These are phyloP conservation scores for Cepaea nemoralis DNA, from an alignment of 1,140 invertebrate genomes.

Conservation along the genomic window DNA sequence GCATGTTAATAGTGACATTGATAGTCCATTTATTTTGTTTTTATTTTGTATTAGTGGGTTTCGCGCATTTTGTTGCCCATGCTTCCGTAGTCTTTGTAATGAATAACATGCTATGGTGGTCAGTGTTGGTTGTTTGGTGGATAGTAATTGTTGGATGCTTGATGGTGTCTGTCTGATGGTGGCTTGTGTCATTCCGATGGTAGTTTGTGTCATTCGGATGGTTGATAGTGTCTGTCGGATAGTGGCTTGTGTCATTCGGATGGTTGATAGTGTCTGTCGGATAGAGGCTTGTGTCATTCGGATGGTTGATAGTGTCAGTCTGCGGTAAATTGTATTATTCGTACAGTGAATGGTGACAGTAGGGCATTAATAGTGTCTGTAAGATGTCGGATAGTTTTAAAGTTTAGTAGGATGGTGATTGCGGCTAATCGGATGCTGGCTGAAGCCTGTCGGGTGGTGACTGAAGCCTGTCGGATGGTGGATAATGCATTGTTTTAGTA, in stretches of 20 bases:
- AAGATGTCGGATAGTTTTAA: too few relatives aligned
- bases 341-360: too few relatives aligned
- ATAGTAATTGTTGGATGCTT: constrained; percentile 4
- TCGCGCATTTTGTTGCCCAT: too few relatives aligned
- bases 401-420: neutral
- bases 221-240: neutral
- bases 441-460: neutral
- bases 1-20: too few relatives aligned
- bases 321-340: too few relatives aligned
- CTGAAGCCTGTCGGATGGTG: neutral
- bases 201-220: neutral
- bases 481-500: neutral
- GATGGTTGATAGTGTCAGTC: too few relatives aligned
- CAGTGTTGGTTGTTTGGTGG: neutral
- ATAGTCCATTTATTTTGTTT: too few relatives aligned
- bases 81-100: too few relatives aligned
- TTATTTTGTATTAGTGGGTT: too few relatives aligned
- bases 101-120: too few relatives aligned
- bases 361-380: too few relatives aligned
- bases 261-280: neutral
- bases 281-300: too few relatives aligned
- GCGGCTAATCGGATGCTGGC: neutral
- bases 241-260: neutral
- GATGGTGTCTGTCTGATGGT: neutral
- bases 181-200: neutral